Conservation (phyloP, 1,140 invertebrate species). For the Meloidogyne chitwoodi region DNA sequence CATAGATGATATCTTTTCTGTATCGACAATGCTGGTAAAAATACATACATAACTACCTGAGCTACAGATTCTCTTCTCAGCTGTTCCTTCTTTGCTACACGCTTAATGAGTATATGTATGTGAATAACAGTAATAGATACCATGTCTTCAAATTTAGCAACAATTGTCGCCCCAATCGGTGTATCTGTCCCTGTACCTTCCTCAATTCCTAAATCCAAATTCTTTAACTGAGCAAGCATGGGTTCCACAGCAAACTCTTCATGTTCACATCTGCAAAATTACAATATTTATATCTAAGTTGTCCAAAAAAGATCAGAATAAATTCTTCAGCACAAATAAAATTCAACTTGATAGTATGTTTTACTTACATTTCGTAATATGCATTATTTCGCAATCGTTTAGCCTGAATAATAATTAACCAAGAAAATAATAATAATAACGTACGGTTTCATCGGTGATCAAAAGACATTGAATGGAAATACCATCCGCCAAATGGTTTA, state of each 20-base stretch:
- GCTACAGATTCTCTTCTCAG: conserved; percentile 53
- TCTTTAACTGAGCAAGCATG: conserved; percentile 40
- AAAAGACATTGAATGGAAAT: conserved; percentile 51
- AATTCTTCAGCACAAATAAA: background rate
- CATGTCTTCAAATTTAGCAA: conserved; percentile 60
- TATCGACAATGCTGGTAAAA: background rate
- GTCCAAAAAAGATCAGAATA: no score
- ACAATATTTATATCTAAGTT: background rate
- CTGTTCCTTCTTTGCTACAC: conserved; percentile 57
- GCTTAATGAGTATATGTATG: conserved; percentile 33
- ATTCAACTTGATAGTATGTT: background rate
- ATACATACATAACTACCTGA: conserved; percentile 10
- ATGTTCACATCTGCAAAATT: conserved; percentile 45
- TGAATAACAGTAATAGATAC: conserved; percentile 20
- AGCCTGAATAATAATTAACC: conserved; percentile 14
- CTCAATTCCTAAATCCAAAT: conserved; percentile 5
- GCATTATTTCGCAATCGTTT: conserved; percentile 54
- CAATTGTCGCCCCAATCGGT: conserved; percentile 8
- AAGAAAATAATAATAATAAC: background rate
- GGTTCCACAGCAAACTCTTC: conserved; percentile 59
- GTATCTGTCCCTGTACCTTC: background rate
- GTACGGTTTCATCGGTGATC: conserved; percentile 55
- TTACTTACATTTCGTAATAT: conserved; percentile 53
- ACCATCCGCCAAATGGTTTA: conserved; percentile 45
- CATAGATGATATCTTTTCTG: conserved; percentile 55